Evolutionary conservation across 2,888 invertebrate species (phyloP), one percentile per base, ranked within the genome.

Genomic region (Theodoxus fluviatilis): DNA sequence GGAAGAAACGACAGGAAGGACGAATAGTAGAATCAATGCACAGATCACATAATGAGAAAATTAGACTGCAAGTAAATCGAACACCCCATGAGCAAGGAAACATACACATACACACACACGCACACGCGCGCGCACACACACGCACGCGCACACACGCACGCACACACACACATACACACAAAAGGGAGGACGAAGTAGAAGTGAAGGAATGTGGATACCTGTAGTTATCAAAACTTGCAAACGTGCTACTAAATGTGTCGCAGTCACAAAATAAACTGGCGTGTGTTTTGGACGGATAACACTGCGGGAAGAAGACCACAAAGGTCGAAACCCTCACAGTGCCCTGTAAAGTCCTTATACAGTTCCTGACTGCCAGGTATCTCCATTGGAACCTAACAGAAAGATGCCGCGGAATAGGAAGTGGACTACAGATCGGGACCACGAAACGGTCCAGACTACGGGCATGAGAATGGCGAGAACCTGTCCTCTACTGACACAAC

Each of bases 121-220:
- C 64, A 12, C 40, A 55, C 57, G n/a, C 57, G 37, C 37, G 40
- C 68, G 25, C 40, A 31, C 49, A 49, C 49, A 31, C 47, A 49
- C 49, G 18, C 66, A 66, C 49, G 31, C 43, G 47, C 47, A 47
- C 28, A 66, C 7, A 35, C 61, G 22, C 18, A 15, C 31, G 28
- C 12, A 33, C 25, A 66, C 47, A 66, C 31, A 38, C 31, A 43
- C 12, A 35, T 22, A 25, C 15, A 18, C 28, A 40, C 15, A 25
- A 12, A 15, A 4, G 9, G 9, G n/a, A 28, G n/a, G 67, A 33
- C 1, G 6, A 33, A n/a, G 31, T 15, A n/a, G 37, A 28, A 12
- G 59, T 43, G 47, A 22, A n/a, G 63, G 25, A 18, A 61, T 61
- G 49, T 2, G 52, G 38, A 37, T 7, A 57, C n/a, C n/a, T 18